A percentile compares a stretch with the other conserved stretches of the same genome.
These are phyloP conservation scores for Mesochorus sp. DNA, from an alignment of 2,888 invertebrate species.

Conservation along the genomic window DNA sequence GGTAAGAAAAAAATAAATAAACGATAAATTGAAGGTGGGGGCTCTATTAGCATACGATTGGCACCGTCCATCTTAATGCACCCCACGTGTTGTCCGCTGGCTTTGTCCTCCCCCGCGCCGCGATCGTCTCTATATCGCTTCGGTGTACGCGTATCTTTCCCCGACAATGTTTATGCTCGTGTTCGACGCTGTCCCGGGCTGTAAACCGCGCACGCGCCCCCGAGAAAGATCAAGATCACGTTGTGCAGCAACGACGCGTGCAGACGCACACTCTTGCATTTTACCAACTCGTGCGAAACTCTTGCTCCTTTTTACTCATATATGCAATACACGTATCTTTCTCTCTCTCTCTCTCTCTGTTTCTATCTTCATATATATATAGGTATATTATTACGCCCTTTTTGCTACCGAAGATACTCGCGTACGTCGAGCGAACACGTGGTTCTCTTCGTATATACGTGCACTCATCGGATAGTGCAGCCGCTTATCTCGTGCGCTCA, in stretches of 20 bases:
- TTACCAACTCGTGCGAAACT: slow-evolving; percentile 39
- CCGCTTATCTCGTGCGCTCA: slow-evolving; percentile 52
- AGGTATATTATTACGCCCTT: neutral
- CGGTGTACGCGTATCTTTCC: slow-evolving; percentile 73
- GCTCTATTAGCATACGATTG: slow-evolving; percentile 81
- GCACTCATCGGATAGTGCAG: slow-evolving; percentile 8
- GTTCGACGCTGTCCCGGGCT: slow-evolving; percentile 75
- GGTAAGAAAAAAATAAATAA: slow-evolving; percentile 5
- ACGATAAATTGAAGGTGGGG: slow-evolving; percentile 27
- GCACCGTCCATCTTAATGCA: slow-evolving; percentile 79
- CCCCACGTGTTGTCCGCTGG: slow-evolving; percentile 65
- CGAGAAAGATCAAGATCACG: slow-evolving; percentile 31
- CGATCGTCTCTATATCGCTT: slow-evolving; percentile 63
- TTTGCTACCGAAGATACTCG: slow-evolving; percentile 19
- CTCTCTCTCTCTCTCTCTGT: neutral
- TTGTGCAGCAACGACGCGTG: slow-evolving; percentile 24
- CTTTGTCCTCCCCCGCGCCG: slow-evolving; percentile 58
- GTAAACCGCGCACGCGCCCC: slow-evolving; percentile 77
- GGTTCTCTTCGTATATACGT: slow-evolving; percentile 14
- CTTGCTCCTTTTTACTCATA: slow-evolving; percentile 26
- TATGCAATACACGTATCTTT: slow-evolving; percentile 33
- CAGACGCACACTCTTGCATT: slow-evolving; percentile 12
- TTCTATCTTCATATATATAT: neutral
- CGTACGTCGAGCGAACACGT: slow-evolving; percentile 39
- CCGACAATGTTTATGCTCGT: slow-evolving; percentile 79